Evolutionary conservation across 2,113 vertebrate species (phyloP), one percentile per base, ranked within the genome.

Genomic region (Pithys albifrons): DNA sequence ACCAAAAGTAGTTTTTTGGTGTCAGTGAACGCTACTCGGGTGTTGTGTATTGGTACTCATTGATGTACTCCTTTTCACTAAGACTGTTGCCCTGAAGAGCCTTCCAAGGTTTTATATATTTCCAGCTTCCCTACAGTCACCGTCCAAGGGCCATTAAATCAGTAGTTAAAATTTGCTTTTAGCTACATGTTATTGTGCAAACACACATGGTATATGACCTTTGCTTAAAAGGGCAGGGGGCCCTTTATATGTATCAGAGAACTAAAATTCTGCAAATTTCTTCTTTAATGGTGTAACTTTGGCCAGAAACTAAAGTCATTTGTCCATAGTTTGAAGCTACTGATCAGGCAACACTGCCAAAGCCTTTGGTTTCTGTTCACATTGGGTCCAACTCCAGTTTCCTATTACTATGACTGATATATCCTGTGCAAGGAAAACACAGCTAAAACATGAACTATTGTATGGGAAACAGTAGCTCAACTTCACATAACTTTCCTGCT

Each of bases 81-180:
- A 51, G 46, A 65, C 10, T 55, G 29, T 7, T 73, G 72, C 7
- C 33, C 46, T 33, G 8, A 73, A 59, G 12, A 91, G 17, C 29
- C 19, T 27, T 90, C 24, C 51, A 48, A 29, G 12, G 19, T 33
- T 91, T 88, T 70, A 59, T 48, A 19, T 59, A 81, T 77, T 88
- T 88, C 55, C 67, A 90, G 24, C 15, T 86, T 23, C n/a, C 12
- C 18, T 70, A 73, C 31, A 33, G 27, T 45, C 72, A 74, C 48
- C 18, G 54, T 43, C 33, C 29, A 82, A 79, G 17, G 28, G 15
- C 64, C 55, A 75, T 62, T 88, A 95, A 82, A 91, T 80, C 45
- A 73, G 31, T 59, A 59, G 75, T 49, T 81, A 76, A 78, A 79
- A 94, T 91, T 78, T 89, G 55, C 54, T 96, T 91, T 89, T 46